Base-by-base conservation (phyloP, 30 jellyfish, hydroid and myxozoan genomes). In the Aurelia aurita region DNA sequence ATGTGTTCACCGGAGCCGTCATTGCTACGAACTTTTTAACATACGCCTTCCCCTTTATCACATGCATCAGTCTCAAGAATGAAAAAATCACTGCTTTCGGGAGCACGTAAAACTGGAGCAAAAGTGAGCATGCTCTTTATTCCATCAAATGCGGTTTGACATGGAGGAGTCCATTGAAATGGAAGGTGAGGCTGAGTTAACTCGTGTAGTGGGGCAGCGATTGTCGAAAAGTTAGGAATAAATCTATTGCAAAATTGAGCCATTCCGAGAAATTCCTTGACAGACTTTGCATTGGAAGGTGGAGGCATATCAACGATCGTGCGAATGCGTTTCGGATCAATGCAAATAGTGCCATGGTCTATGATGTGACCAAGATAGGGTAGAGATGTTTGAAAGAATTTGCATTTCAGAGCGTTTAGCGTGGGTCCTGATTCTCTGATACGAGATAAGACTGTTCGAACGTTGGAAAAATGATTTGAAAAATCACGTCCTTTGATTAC, bases 41-140 rank as follows among this genome's bases (percentile, higher is more conserved):
- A 46, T 35, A 46, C 84, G 15, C 84, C 84, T 19, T 46, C 72
- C 29, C 72, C 84, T 32, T 46, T 32, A 32, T 72, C 74, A 15
- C 69, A 35, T 7, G 84, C 74, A 32, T 72, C 84, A 72, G 39
- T 46, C 15, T 35, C 84, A 72, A 72, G 84, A 6, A 32, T 12
- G 73, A 72, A 72, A 34, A 23, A 46, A 32, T 72, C 73, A 32
- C 58, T 35, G 73, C 72, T 59, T 59, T 59, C 26, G 25, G 72
- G 72, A 21, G 72, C 84, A 32, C 26, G 74, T 72, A 72, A 72
- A 32, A 72, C 73, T 6, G 84, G 73, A 35, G 72, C 84, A 5
- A 28, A 23, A 16, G 84, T 46, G 72, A 35, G 27, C 74, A 72
- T 25, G 54, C 9, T 46, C 73, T 46, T 72, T 28, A 35, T 35